Percentiles rank a stretch among this genome's conserved stretches.
phyloP scores from a whole-genome alignment of 2,797 vertebrate species.

The Lepilemur septentrionalis region DNA sequence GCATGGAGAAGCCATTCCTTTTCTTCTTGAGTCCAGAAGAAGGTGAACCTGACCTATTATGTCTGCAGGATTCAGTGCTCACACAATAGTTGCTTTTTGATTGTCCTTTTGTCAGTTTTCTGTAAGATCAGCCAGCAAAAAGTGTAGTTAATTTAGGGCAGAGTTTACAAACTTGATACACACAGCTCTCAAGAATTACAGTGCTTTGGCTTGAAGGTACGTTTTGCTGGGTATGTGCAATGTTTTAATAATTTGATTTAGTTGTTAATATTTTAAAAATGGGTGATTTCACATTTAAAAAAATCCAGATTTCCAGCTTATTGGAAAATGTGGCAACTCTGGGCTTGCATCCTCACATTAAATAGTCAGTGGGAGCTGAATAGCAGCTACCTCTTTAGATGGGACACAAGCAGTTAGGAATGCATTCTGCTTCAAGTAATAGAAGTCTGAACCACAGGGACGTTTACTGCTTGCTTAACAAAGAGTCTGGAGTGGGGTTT shows the following conservation, averaged over 20 bases:
- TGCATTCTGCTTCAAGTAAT: not conserved
- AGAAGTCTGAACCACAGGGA: not conserved
- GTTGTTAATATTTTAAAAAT: constrained; percentile 18
- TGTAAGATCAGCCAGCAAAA: not conserved
- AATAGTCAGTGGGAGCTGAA: not conserved
- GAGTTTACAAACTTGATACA: not conserved
- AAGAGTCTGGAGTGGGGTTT: not conserved
- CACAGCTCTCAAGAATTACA: not conserved
- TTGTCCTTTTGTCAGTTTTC: not conserved
- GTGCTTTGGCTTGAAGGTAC: not conserved
- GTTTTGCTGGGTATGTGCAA: not conserved
- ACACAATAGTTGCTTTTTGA: constrained; percentile 20
- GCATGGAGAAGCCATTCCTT: not conserved
- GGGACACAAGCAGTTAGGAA: not conserved
- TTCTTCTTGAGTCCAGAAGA: not conserved
- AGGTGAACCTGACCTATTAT: not conserved
- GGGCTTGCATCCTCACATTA: not conserved
- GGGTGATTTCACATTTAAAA: not conserved
- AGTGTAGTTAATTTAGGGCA: not conserved
- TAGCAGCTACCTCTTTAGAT: not conserved
- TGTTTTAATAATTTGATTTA: constrained; percentile 23
- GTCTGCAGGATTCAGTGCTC: not conserved
- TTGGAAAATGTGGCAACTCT: not conserved
- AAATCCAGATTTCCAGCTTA: not conserved
- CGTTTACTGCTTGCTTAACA: not conserved